Conservation (phyloP, 1,140 invertebrate species). For the Saccostrea cuccullata region DNA sequence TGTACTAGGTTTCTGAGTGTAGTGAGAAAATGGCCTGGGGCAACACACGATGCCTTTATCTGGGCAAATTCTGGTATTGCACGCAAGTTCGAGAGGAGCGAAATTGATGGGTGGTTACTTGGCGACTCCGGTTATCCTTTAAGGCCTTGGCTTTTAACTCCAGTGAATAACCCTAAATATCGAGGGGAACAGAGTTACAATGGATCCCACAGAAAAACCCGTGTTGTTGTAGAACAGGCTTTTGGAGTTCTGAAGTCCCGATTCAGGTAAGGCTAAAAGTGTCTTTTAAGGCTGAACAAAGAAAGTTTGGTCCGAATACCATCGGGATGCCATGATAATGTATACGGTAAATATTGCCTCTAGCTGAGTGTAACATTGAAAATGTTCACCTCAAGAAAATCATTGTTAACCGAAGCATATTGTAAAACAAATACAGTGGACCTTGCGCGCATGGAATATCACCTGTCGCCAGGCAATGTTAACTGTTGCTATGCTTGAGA, state of each 20-base stretch:
- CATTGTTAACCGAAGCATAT: no score
- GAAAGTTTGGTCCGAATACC: background rate
- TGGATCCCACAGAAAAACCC: slow-evolving; percentile 37
- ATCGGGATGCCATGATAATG: background rate
- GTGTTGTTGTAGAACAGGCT: slow-evolving; percentile 39
- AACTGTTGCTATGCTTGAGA: background rate
- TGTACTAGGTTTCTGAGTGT: slow-evolving; percentile 42
- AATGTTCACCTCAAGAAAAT: no score
- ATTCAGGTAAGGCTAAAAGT: background rate
- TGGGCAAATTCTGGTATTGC: slow-evolving; percentile 29
- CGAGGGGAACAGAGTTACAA: slow-evolving; percentile 30
- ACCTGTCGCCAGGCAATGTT: no score
- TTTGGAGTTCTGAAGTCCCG: slow-evolving; percentile 50
- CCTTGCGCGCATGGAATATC: no score
- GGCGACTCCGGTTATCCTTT: slow-evolving; percentile 45
- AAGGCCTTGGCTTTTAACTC: slow-evolving; percentile 44
- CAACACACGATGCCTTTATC: slow-evolving; percentile 49
- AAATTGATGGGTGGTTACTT: slow-evolving; percentile 38
- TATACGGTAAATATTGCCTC: background rate
- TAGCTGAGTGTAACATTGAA: no score
- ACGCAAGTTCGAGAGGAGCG: background rate
- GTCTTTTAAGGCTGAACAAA: background rate
- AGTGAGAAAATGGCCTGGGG: slow-evolving; percentile 46
- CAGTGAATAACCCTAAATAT: slow-evolving; percentile 9
- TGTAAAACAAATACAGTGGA: no score